Evolutionary conservation across 2,113 vertebrate species (phyloP), one percentile per base, ranked within the genome.

Genomic region (Ivindomyrus marchei): DNA sequence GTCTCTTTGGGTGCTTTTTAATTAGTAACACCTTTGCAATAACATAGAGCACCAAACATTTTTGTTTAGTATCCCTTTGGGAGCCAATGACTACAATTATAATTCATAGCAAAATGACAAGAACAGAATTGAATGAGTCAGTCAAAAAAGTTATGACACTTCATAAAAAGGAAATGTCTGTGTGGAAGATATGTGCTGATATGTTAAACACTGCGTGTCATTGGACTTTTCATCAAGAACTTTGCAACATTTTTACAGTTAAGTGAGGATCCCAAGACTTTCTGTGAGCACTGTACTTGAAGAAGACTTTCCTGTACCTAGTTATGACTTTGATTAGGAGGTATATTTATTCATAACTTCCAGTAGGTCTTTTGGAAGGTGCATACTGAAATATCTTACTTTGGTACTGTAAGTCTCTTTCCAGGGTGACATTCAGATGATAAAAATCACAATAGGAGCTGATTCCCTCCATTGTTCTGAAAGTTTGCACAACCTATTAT

Each of bases 401-500:
- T 91, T 91, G 47, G 49, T 89, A 87, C 1, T 31, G 9, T 19
- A 93, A 47, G 24, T 93, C 92, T 45, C 93, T 90, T 27, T 92
- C 91, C 88, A 94, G 83, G n/a, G 13, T 87, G 31, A 94, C 91
- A 62, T 45, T 91, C 49, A 94, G 90, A 31, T 88, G 19, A 47
- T 91, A 93, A 4, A 90, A 62, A 49, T 92, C 90, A 90, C 93
- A 94, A 53, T 88, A 13, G 0, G 90, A 88, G 62, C 89, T 89
- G 1, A 90, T 88, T 53, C 66, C 91, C 24, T 90, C 90, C 90
- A 94, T 84, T 42, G 92, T 89, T 80, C 92, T 91, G 62, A 93
- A 94, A 1, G 74, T 92, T n/a, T 94, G 92, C 19, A 91, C 27
- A 80, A 94, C 13, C 93, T 94, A 66, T 50, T 31, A 17, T 45